Percentiles rank a stretch among this genome's conserved stretches.
Conservation (phyloP, 2,888 invertebrate genomes). For the Caenorhabditis sp. region DNA sequence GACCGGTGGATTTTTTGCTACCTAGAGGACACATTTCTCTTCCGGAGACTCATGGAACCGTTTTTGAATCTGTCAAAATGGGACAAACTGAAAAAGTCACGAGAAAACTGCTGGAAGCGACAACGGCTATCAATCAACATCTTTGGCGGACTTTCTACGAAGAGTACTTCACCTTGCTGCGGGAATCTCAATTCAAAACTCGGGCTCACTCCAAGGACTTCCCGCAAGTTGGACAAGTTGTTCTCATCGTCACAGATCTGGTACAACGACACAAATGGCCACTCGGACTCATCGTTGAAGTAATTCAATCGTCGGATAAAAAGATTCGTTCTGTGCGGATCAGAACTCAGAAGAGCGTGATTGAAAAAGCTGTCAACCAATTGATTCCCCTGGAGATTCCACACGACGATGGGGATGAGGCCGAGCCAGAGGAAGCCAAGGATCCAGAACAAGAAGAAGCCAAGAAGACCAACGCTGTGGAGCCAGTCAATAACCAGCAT, state of each 20-base stretch:
- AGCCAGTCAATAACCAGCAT: not conserved
- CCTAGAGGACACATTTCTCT: not conserved
- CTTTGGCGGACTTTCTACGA: not conserved
- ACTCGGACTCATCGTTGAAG: not conserved
- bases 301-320: not conserved
- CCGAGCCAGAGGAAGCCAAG: too few relatives aligned
- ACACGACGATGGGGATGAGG: too few relatives aligned
- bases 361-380: constrained; percentile 1
- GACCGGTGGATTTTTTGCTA: not conserved
- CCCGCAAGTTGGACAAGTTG: not conserved
- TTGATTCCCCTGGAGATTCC: constrained; percentile 13
- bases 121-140: not conserved
- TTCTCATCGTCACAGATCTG: not conserved
- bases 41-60: not conserved
- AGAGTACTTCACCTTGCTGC: not conserved
- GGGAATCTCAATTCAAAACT: not conserved
- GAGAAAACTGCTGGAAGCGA: not conserved
- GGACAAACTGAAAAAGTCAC: constrained; percentile 9
- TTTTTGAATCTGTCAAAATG: not conserved
- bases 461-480: not conserved
- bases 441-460: too few relatives aligned
- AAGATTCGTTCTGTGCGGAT: not conserved
- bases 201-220: not conserved
- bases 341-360: not conserved
- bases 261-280: constrained; percentile 11